phyloP scores from a whole-genome alignment of 2,888 invertebrate species.

The Andrena dorsata region DNA sequence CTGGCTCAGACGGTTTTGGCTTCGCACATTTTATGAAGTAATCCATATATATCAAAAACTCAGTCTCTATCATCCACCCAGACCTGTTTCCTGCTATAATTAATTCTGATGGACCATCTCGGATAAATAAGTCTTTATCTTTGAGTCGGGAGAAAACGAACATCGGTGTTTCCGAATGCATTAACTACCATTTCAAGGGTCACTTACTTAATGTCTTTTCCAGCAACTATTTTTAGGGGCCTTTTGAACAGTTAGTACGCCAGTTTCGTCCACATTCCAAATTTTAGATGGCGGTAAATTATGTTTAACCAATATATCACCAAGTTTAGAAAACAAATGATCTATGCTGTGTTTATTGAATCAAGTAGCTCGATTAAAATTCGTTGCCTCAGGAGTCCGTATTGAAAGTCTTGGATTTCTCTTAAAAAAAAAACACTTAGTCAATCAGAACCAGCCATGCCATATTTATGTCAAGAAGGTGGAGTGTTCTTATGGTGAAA shows the following conservation, averaged over 20 bases:
- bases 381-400: neutral
- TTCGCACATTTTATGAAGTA: too few species aligned
- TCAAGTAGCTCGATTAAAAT: neutral
- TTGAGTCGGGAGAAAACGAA: too few species aligned
- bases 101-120: too few species aligned
- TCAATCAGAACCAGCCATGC: neutral
- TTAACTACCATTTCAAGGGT: too few species aligned
- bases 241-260: constrained; percentile 1
- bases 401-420: neutral
- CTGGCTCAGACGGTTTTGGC: too few species aligned
- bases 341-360: neutral
- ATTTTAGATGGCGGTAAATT: constrained; percentile 1
- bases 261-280: neutral
- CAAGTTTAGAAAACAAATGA: neutral
- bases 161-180: too few species aligned
- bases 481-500: neutral
- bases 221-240: too few species aligned
- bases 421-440: neutral
- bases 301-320: neutral
- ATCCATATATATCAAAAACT: too few species aligned
- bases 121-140: too few species aligned
- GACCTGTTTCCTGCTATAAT: too few species aligned
- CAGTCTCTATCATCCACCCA: too few species aligned
- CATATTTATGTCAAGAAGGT: neutral
- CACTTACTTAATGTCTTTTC: too few species aligned